phyloP scores from a whole-genome alignment of 1,140 invertebrate genomes.

The Maniola jurtina region DNA sequence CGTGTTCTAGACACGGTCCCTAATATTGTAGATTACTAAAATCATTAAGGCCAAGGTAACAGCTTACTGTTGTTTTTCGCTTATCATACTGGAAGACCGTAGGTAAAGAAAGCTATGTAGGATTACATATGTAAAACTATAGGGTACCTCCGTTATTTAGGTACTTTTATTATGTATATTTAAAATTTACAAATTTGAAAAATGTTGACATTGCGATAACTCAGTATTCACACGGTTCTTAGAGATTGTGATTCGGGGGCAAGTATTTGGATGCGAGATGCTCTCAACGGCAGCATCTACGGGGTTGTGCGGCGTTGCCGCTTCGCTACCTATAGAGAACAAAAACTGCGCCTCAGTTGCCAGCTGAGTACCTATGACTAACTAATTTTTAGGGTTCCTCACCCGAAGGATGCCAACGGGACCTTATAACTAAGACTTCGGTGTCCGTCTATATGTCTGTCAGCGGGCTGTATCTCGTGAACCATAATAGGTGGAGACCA shows the following conservation, averaged over 20 bases:
- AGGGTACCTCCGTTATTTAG: background rate
- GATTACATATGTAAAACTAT: constrained; percentile 10
- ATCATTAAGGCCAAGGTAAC: constrained; percentile 16
- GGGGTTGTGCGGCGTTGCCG: constrained; percentile 32
- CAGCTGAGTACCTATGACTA: background rate
- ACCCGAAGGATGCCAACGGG: no score
- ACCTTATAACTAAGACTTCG: no score
- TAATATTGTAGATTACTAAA: constrained; percentile 3
- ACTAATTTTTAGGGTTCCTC: no score
- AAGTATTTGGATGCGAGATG: constrained; percentile 4
- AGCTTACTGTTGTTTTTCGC: constrained; percentile 37
- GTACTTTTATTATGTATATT: background rate
- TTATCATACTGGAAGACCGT: constrained; percentile 65
- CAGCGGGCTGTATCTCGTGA: no score
- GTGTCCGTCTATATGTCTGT: no score
- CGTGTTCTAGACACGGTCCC: background rate
- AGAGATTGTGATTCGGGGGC: no score
- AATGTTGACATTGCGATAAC: no score
- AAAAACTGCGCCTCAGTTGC: background rate
- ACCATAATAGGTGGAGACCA: no score
- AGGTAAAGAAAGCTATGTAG: constrained; percentile 38
- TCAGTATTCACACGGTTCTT: no score
- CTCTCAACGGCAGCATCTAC: constrained; percentile 1
- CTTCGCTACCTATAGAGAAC: constrained; percentile 15
- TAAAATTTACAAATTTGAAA: no score